A percentile compares a stretch with the other conserved stretches of the same genome.
Evolutionary conservation across 2,113 vertebrate species (phyloP).

Genomic region (Python bivittatus): DNA sequence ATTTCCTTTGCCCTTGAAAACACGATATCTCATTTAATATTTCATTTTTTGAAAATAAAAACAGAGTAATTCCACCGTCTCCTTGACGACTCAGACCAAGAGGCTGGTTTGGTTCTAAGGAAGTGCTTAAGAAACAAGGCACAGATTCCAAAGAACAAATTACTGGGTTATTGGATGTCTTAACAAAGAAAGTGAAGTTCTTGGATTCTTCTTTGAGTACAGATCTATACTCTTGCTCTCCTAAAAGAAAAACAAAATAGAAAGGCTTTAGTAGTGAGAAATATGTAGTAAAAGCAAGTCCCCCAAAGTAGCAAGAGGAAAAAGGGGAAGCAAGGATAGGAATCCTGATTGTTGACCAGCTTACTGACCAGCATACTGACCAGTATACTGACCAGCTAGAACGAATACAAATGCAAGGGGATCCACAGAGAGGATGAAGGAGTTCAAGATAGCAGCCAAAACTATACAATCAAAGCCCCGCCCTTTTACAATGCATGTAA

Average conservation of each 20-base stretch:
- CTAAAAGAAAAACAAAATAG: background rate
- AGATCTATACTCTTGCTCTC: background rate
- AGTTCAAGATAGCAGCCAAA: too few relatives aligned
- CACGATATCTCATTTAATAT: background rate
- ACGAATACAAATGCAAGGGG: too few relatives aligned
- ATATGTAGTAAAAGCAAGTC: too few relatives aligned
- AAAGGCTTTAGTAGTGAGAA: background rate
- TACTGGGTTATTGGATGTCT: too few relatives aligned
- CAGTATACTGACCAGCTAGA: background rate
- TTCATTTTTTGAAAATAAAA: background rate
- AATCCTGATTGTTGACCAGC: too few relatives aligned
- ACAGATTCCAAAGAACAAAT: constrained; percentile 21
- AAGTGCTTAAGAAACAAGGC: constrained; percentile 20
- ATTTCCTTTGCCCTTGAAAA: background rate
- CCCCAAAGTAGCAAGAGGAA: too few relatives aligned
- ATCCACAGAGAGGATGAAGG: too few relatives aligned
- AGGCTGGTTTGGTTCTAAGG: background rate
- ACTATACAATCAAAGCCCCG: too few relatives aligned
- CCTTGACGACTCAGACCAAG: background rate
- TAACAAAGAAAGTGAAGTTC: constrained; percentile 14
- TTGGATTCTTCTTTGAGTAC: background rate
- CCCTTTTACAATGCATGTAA: too few relatives aligned
- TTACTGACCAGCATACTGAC: too few relatives aligned
- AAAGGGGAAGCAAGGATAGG: too few relatives aligned
- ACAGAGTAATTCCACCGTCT: background rate